These are phyloP conservation scores for Tiliqua scincoides DNA, from an alignment of 2,113 vertebrate genomes.

Conservation along the genomic window DNA sequence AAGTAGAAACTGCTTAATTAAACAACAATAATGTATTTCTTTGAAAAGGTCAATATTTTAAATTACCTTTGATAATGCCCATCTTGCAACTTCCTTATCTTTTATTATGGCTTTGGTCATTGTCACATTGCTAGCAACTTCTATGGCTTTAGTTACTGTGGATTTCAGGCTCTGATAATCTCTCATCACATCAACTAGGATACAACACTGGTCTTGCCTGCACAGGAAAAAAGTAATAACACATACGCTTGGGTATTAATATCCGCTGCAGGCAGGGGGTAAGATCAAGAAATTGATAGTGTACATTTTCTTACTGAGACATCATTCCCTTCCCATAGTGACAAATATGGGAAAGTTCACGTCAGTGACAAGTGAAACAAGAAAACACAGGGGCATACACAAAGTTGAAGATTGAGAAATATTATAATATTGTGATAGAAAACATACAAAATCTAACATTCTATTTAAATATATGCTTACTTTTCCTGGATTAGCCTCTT, in stretches of 20 bases:
- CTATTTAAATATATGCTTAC: conserved; percentile 71
- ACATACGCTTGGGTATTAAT: not conserved
- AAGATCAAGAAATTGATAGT: rapidly evolving
- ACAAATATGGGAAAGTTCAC: not conserved
- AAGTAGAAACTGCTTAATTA: not conserved
- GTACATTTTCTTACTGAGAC: not conserved
- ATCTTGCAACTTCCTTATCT: conserved; percentile 84
- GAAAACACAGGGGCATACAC: not conserved
- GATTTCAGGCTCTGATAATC: conserved; percentile 86
- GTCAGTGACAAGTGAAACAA: not conserved
- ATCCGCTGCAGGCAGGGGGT: not conserved
- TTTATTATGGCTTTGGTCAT: conserved; percentile 82
- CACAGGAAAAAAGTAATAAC: conserved; percentile 40
- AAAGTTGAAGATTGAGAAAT: rapidly evolving
- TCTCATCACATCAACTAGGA: conserved; percentile 84
- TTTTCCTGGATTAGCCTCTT: conserved; percentile 83
- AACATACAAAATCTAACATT: not conserved
- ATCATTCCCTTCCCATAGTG: not conserved
- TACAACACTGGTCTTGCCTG: conserved; percentile 87
- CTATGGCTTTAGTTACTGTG: conserved; percentile 78
- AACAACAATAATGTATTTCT: not conserved
- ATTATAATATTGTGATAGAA: not conserved
- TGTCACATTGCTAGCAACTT: conserved; percentile 80
- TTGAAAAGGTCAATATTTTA: conserved; percentile 15
- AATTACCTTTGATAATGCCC: conserved; percentile 84